A percentile compares a stretch with the other conserved stretches of the same genome.
These are phyloP conservation scores for Diarsia rubi DNA, from an alignment of 2,888 invertebrate species.

Conservation along the genomic window DNA sequence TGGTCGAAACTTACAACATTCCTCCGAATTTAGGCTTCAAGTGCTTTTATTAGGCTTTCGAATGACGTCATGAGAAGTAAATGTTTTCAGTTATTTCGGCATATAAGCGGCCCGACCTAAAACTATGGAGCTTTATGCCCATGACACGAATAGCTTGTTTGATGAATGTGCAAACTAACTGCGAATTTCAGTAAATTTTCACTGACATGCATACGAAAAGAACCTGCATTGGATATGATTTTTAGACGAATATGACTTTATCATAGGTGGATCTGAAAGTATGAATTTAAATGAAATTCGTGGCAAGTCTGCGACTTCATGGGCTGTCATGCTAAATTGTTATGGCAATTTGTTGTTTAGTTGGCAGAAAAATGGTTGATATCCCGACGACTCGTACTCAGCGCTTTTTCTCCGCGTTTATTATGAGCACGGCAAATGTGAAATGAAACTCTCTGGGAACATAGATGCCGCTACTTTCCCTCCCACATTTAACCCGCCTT, in stretches of 20 bases:
- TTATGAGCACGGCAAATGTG: too few relatives aligned
- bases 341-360: neutral
- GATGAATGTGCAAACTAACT: conserved; percentile 78
- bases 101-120: conserved; percentile 41
- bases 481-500: too few relatives aligned
- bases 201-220: conserved; percentile 44
- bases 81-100: conserved; percentile 54
- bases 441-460: too few relatives aligned
- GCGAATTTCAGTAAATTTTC: conserved; percentile 60
- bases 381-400: too few relatives aligned
- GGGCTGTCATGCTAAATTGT: neutral
- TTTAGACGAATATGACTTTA: conserved; percentile 12
- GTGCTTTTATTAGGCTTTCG: conserved; percentile 50
- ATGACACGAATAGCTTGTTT: conserved; percentile 82
- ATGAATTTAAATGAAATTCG: neutral
- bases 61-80: conserved; percentile 57
- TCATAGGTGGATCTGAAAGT: conserved; percentile 1
- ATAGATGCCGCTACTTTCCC: too few relatives aligned
- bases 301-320: neutral
- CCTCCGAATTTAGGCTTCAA: conserved; percentile 50
- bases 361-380: neutral
- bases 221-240: conserved; percentile 34
- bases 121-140: conserved; percentile 70
- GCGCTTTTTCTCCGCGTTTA: too few relatives aligned
- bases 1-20: conserved; percentile 46